Evolutionary conservation across 2,888 invertebrate genomes (phyloP).

Genomic region (Seladonia tumulorum): DNA sequence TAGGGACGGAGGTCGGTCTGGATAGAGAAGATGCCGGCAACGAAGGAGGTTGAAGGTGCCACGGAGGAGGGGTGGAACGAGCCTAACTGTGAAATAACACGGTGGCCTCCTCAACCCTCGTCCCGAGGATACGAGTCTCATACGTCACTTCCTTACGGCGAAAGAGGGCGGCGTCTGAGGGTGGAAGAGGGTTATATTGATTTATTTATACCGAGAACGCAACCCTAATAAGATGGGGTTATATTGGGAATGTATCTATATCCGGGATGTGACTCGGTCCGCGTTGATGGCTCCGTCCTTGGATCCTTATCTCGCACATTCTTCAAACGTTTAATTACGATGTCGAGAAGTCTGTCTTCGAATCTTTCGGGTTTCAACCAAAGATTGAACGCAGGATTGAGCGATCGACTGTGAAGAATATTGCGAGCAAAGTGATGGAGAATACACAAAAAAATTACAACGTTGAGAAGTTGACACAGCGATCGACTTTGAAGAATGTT

Average conservation of each 20-base stretch:
- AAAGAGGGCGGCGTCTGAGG: conserved; percentile 72
- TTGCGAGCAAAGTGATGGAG: not conserved
- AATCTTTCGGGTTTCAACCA: not conserved
- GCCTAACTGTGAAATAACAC: conserved; percentile 84
- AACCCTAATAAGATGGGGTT: conserved; percentile 77
- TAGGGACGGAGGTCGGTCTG: conserved; percentile 67
- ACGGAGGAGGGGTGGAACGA: conserved; percentile 69
- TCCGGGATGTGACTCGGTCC: conserved; percentile 56
- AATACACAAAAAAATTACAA: too few relatives aligned
- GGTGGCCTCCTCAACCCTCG: conserved; percentile 77
- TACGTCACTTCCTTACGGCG: conserved; percentile 81
- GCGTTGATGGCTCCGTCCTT: conserved; percentile 11
- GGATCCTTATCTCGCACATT: conserved; percentile 1
- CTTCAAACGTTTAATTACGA: not conserved
- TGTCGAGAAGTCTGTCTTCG: not conserved
- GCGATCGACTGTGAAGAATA: not conserved
- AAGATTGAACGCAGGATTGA: not conserved
- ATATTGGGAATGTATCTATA: conserved; percentile 79
- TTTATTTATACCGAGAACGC: conserved; percentile 81
- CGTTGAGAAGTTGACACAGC: not conserved
- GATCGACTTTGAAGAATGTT: too few relatives aligned
- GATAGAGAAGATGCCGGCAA: conserved; percentile 65
- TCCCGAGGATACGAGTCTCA: conserved; percentile 76
- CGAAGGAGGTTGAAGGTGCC: conserved; percentile 61
- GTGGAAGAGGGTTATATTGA: conserved; percentile 81